A percentile compares a stretch with the other conserved stretches of the same genome.
Evolutionary conservation across 2,797 vertebrate genomes (phyloP).

Genomic region (Sus cebifrons): DNA sequence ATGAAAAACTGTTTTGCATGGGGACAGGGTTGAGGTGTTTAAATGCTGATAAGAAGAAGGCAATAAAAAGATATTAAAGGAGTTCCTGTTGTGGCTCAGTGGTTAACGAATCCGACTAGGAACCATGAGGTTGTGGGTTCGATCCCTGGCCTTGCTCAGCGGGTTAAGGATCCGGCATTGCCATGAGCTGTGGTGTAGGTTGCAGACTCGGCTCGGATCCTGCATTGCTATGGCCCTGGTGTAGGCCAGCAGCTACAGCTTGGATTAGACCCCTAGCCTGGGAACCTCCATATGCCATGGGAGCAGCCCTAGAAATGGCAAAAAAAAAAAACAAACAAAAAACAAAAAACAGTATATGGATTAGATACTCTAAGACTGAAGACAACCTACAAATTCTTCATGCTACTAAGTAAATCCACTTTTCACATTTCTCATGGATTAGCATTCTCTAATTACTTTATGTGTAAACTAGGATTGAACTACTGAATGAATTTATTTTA

Average conservation of each 20-base stretch:
- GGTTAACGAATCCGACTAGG: too few species aligned
- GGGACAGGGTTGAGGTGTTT: not conserved
- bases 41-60: not conserved
- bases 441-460: not conserved
- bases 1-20: not conserved
- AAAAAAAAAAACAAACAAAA: not conserved
- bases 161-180: too few species aligned
- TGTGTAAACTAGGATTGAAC: not conserved
- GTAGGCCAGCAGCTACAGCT: too few species aligned
- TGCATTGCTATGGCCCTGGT: too few species aligned
- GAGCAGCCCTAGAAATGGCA: too few species aligned
- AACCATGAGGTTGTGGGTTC: too few species aligned
- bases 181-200: too few species aligned
- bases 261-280: too few species aligned
- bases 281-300: too few species aligned
- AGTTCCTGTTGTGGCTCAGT: constrained; percentile 73
- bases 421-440: not conserved
- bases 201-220: too few species aligned
- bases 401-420: not conserved
- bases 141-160: too few species aligned
- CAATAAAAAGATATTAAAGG: constrained; percentile 79
- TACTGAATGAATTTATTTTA: not conserved
- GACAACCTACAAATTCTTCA: not conserved
- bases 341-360: not conserved
- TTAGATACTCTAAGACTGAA: not conserved